Evolutionary conservation across 2,888 invertebrate species (phyloP).

Genomic region (Galerucella calmariensis): DNA sequence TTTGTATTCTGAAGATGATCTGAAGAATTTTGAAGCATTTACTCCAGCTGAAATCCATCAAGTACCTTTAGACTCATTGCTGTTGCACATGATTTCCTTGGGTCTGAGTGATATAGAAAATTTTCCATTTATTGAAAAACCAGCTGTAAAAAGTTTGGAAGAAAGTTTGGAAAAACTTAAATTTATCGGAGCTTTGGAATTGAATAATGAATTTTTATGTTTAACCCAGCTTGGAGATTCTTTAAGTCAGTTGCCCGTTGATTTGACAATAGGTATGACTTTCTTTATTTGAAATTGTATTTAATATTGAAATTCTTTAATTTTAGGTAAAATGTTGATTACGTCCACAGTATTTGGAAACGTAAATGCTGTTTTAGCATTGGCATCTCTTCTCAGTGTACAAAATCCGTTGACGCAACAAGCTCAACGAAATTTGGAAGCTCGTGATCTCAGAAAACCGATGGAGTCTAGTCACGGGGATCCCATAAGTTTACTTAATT

Average conservation of each 20-base stretch:
- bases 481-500: conserved; percentile 87
- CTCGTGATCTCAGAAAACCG: conserved; percentile 80
- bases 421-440: conserved; percentile 86
- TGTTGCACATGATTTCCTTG: conserved; percentile 93
- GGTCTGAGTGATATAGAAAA: conserved; percentile 90
- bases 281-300: no score
- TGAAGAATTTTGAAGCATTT: conserved; percentile 81
- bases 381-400: conserved; percentile 93
- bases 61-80: conserved; percentile 91
- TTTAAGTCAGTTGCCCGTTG: conserved; percentile 90
- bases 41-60: conserved; percentile 94
- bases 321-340: conserved; percentile 89
- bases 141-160: conserved; percentile 84
- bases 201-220: conserved; percentile 73
- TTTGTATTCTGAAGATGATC: conserved; percentile 87
- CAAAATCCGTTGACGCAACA: conserved; percentile 92
- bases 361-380: conserved; percentile 86
- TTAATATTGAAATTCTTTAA: background rate
- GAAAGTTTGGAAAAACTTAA: conserved; percentile 87
- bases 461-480: conserved; percentile 97
- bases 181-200: conserved; percentile 82
- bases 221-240: conserved; percentile 89
- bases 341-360: conserved; percentile 91
- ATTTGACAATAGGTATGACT: conserved; percentile 88
- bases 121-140: conserved; percentile 97